A percentile compares a stretch with the other conserved stretches of the same genome.
Evolutionary conservation across 2,797 vertebrate genomes (phyloP).

Genomic region (Gymnoscopelus braueri): DNA sequence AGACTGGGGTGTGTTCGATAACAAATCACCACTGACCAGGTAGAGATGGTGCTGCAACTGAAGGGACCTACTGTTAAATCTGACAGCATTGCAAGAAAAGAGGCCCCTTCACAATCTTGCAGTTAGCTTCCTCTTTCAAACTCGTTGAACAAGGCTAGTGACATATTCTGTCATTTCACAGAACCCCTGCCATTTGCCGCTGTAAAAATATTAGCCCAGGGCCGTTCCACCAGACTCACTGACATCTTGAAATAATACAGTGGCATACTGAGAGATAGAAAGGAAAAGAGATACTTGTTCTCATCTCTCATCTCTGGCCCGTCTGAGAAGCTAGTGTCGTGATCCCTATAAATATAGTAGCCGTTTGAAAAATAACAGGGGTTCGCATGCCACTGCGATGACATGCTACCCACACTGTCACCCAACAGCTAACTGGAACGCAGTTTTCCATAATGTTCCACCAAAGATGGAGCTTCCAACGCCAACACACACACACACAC

Average conservation of each 20-base stretch:
- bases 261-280: slow-evolving; percentile 8
- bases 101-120: no score
- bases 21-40: neutral
- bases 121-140: slow-evolving; percentile 1
- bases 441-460: slow-evolving; percentile 10
- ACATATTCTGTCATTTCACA: slow-evolving; percentile 20
- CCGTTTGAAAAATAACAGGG: slow-evolving; percentile 12
- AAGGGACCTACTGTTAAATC: neutral
- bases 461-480: neutral
- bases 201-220: neutral
- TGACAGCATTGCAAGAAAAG: neutral
- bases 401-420: slow-evolving; percentile 1
- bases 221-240: slow-evolving; percentile 12
- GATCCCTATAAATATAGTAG: slow-evolving; percentile 25
- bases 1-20: neutral
- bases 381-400: slow-evolving; percentile 9
- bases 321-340: slow-evolving; percentile 8
- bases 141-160: slow-evolving; percentile 5
- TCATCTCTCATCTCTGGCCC: slow-evolving; percentile 19
- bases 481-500: neutral
- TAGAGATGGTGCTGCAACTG: neutral
- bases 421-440: neutral
- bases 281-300: neutral
- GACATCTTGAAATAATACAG: slow-evolving; percentile 38
- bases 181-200: neutral